Percentiles rank a stretch among this genome's conserved stretches.
Conservation (phyloP, 1,140 invertebrate species). For the Sminthurinus signatus region DNA sequence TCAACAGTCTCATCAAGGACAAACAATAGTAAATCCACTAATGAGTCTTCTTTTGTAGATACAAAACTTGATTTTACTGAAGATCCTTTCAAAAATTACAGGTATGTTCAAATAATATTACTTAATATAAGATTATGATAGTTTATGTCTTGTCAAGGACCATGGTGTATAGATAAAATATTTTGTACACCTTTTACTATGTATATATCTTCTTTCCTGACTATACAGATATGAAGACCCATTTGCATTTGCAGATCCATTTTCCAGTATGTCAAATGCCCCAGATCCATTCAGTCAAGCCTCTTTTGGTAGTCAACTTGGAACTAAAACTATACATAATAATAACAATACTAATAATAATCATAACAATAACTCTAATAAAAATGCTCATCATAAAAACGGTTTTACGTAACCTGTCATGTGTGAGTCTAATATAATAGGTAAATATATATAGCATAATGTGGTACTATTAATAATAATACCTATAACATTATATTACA, state of each 20-base stretch:
- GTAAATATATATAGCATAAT: no score
- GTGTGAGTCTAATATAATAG: no score
- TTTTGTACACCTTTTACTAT: no score
- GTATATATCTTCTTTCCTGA: no score
- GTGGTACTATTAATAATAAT: no score
- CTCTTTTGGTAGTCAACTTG: constrained; percentile 10
- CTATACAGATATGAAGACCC: constrained; percentile 27
- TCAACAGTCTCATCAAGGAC: neutral
- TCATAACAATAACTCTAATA: constrained; percentile 1
- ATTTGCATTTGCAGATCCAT: constrained; percentile 29
- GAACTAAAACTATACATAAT: constrained; percentile 7
- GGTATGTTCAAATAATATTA: no score
- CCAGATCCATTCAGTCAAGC: constrained; percentile 9
- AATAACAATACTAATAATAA: constrained; percentile 8
- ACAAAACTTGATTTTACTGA: constrained; percentile 28
- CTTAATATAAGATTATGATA: no score
- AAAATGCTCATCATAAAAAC: constrained; percentile 16
- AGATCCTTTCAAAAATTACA: constrained; percentile 36
- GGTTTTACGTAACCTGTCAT: constrained; percentile 11
- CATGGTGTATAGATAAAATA: no score
- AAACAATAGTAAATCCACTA: neutral
- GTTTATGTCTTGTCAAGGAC: no score
- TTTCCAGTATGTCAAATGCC: neutral
- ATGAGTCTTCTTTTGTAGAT: neutral
- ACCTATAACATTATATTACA: no score